Evolutionary conservation across 2,797 vertebrate genomes (phyloP), one percentile per base, ranked within the genome.

Genomic region (Protonibea diacanthus): DNA sequence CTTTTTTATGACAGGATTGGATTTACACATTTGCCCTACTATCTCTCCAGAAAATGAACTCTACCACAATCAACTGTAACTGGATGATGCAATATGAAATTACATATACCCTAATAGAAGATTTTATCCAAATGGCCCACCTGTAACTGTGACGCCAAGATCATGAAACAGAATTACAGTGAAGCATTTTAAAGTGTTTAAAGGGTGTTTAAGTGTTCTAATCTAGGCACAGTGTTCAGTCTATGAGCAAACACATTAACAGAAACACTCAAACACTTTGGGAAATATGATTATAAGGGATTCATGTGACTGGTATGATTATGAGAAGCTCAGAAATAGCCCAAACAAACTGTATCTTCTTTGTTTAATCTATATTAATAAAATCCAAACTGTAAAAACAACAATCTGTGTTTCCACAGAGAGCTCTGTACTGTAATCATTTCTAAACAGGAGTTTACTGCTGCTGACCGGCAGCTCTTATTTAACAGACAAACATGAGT

Each of bases 11-110:
- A 62, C 14, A 18, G 48, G 25, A 53, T 49, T 7, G 13, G 20
- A 60, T 71, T 69, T 40, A 70, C 14, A 59, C 48, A 63, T 69
- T 53, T 74, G 44, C 10, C 52, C 25, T n/a, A n/a, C 9, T 10
- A 15, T 21, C 4, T 45, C 3, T 44, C 45, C 20, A 62, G 27
- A 74, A 57, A 66, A 80, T 67, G 38, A 65, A 20, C 11, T 10
- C 27, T 12, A 10, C 7, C 14, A 52, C 29, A 68, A 11, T 66
- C 56, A 20, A 53, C n/a, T 3, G 27, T 15, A 53, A 15, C 42
- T 4, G 2, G 17, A 71, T 33, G 27, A 25, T 23, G 11, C 10
- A 18, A 52, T 56, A 10, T 11, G 40, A 61, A 65, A 60, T 27
- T 42, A 23, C 13, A 33, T 44, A 14, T 14, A 42, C 15, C 2